Evolutionary conservation across 64 coral and sea anemone genomes (phyloP).

Genomic region (Dendronephthya gigantea): DNA sequence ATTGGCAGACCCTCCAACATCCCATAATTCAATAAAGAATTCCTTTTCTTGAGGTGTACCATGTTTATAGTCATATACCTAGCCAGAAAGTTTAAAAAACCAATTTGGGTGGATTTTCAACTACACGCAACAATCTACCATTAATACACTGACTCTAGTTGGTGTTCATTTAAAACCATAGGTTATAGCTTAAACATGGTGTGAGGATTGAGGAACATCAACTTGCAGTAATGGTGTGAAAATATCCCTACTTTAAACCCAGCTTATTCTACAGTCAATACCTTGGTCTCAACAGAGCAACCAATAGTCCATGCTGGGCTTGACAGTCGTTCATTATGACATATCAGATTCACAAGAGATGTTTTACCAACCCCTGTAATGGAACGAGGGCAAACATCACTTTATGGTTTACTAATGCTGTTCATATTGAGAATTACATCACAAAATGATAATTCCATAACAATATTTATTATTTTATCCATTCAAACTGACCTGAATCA

Average conservation of each 20-base stretch:
- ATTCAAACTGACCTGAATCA: constrained; percentile 44
- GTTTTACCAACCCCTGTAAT: constrained; percentile 78
- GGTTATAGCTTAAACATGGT: no score
- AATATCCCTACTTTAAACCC: no score
- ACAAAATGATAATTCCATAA: background rate
- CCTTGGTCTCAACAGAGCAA: background rate
- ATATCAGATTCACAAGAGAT: constrained; percentile 84
- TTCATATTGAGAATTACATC: background rate
- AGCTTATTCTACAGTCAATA: background rate
- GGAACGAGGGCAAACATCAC: no score
- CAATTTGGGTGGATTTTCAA: no score
- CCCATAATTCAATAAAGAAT: constrained; percentile 93
- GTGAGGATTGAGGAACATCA: no score
- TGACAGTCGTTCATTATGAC: constrained; percentile 34
- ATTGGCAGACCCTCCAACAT: constrained; percentile 83
- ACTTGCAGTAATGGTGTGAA: no score
- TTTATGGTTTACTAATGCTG: no score
- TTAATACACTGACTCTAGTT: no score
- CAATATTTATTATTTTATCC: background rate
- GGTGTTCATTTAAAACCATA: no score
- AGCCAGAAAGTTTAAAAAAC: constrained; percentile 70
- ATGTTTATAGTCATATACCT: constrained; percentile 84
- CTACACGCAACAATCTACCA: no score
- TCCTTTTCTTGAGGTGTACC: constrained; percentile 58
- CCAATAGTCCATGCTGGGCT: constrained; percentile 10